phyloP scores from a whole-genome alignment of 2,113 vertebrate genomes.

The Notarius lentiginosus region DNA sequence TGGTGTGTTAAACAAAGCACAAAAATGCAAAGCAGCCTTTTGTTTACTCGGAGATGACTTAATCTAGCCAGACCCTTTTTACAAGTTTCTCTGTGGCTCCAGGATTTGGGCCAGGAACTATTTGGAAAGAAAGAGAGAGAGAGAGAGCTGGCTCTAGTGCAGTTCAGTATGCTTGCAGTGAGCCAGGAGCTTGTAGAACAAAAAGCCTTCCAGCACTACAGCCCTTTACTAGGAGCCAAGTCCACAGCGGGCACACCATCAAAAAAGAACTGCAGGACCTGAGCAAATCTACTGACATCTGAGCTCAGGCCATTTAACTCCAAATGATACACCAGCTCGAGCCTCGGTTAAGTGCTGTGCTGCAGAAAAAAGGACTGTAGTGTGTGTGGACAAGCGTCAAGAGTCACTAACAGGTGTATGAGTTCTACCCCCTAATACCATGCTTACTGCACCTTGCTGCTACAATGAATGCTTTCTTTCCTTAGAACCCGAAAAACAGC shows the following conservation, averaged over 20 bases:
- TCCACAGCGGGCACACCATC: conserved; percentile 43
- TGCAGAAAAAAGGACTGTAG: not conserved
- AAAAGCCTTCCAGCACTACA: conserved; percentile 47
- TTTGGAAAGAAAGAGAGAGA: conserved; percentile 22
- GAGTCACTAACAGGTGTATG: conserved; percentile 26
- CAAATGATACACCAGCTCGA: conserved; percentile 37
- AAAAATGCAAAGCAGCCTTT: conserved; percentile 55
- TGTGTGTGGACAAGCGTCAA: not conserved
- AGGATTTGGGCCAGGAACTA: conserved; percentile 39
- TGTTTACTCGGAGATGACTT: conserved; percentile 55
- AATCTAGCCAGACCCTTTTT: conserved; percentile 51
- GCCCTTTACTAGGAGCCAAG: conserved; percentile 54
- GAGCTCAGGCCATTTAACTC: conserved; percentile 50
- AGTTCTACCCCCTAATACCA: not conserved
- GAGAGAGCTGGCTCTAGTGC: conserved; percentile 34
- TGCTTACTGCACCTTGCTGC: not conserved
- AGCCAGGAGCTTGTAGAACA: conserved; percentile 58
- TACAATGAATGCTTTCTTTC: not conserved
- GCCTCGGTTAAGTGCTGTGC: conserved; percentile 37
- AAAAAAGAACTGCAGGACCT: conserved; percentile 34
- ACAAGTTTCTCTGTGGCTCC: conserved; percentile 43
- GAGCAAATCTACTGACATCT: conserved; percentile 50
- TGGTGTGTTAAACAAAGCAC: conserved; percentile 41
- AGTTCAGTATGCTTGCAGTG: conserved; percentile 48
- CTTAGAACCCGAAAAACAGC: not conserved